A percentile compares a stretch with the other conserved stretches of the same genome.
Evolutionary conservation across 2,797 vertebrate species (phyloP).

Genomic region (Bradypus variegatus): DNA sequence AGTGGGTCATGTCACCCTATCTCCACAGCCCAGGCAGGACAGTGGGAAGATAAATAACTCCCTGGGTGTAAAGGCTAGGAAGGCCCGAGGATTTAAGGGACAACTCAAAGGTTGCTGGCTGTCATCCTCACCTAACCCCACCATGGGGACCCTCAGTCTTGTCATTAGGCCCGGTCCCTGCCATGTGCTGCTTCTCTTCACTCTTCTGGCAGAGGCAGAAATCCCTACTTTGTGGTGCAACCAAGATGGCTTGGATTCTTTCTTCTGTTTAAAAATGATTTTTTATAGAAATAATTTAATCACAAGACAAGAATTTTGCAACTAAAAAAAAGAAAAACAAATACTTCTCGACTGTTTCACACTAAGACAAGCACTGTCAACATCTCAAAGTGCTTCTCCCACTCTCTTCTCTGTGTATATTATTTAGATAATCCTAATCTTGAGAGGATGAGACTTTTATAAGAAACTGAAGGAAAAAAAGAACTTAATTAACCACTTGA

Average conservation of each 20-base stretch:
- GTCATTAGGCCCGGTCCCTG: neutral
- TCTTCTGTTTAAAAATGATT: neutral
- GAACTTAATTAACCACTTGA: constrained; percentile 51
- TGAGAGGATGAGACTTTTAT: constrained; percentile 35
- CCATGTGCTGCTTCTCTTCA: neutral
- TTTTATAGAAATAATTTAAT: constrained; percentile 58
- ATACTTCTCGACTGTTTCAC: constrained; percentile 36
- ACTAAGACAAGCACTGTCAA: constrained; percentile 28
- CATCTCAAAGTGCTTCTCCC: constrained; percentile 45
- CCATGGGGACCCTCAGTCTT: neutral
- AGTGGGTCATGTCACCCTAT: neutral
- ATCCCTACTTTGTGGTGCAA: neutral
- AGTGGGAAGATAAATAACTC: neutral
- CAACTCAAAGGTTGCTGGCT: neutral
- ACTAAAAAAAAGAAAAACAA: constrained; percentile 28
- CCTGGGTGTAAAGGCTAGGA: neutral
- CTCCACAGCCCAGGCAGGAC: neutral
- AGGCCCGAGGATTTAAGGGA: neutral
- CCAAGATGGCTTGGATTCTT: neutral
- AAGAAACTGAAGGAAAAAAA: constrained; percentile 42
- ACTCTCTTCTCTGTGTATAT: neutral
- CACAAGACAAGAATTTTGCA: constrained; percentile 60
- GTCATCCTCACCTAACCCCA: neutral
- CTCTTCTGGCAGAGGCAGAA: neutral
- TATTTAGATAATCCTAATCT: constrained; percentile 55